Percentiles rank a stretch among this genome's conserved stretches.
Conservation (phyloP, 2,888 invertebrate genomes). For the Nasonia oneida region DNA sequence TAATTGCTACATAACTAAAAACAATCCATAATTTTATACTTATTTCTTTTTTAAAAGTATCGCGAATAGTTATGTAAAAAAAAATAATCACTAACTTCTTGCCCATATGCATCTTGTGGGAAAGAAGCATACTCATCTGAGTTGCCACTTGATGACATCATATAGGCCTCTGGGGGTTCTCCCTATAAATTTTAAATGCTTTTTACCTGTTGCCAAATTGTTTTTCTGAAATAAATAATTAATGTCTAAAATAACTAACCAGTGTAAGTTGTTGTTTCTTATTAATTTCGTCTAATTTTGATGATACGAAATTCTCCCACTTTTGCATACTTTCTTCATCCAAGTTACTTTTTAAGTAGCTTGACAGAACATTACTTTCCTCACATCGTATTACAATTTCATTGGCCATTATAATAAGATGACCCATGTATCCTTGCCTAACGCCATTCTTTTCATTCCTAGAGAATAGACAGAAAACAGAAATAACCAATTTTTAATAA, state of each 20-base stretch:
- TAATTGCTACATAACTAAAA: conserved; percentile 79
- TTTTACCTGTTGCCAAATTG: conserved; percentile 25
- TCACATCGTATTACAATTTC: conserved; percentile 81
- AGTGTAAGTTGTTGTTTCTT: conserved; percentile 73
- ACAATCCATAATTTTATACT: not conserved
- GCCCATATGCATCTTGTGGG: conserved; percentile 72
- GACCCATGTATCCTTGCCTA: conserved; percentile 85
- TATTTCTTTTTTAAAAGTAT: not conserved
- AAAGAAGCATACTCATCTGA: conserved; percentile 74
- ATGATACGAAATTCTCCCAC: conserved; percentile 73
- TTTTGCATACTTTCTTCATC: conserved; percentile 77
- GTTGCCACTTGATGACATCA: conserved; percentile 57
- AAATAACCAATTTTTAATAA: conserved; percentile 17
- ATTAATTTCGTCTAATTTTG: conserved; percentile 73
- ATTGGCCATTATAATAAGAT: conserved; percentile 83
- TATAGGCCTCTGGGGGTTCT: conserved; percentile 59
- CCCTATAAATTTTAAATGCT: conserved; percentile 52
- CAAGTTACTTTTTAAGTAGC: conserved; percentile 80
- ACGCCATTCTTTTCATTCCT: conserved; percentile 81
- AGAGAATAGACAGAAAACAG: not conserved
- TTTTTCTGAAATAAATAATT: not conserved
- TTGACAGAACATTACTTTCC: conserved; percentile 81
- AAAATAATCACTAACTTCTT: conserved; percentile 46
- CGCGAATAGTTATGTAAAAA: not conserved
- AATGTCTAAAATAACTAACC: conserved; percentile 66